phyloP scores from a whole-genome alignment of 1,140 invertebrate species.

The Drosophila nasuta region DNA sequence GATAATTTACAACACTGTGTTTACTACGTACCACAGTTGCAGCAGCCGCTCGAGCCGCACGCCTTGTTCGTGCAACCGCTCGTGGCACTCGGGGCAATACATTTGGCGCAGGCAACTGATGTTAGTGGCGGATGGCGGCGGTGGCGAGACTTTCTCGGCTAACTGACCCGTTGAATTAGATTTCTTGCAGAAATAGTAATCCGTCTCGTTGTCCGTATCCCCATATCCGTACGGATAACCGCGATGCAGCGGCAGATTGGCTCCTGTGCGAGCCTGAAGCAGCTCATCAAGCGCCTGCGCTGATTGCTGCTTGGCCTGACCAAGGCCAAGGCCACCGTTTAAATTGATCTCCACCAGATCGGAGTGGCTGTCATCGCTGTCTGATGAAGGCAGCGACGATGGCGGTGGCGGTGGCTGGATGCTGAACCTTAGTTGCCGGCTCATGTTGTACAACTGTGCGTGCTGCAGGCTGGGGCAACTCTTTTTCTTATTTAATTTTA shows the following conservation, averaged over 20 bases:
- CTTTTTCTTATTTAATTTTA: slow-evolving; percentile 48
- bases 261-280: slow-evolving; percentile 30
- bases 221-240: slow-evolving; percentile 74
- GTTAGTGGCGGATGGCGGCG: slow-evolving; percentile 62
- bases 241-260: slow-evolving; percentile 49
- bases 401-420: slow-evolving; percentile 44
- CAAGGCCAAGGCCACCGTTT: slow-evolving; percentile 39
- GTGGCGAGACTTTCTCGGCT: slow-evolving; percentile 68
- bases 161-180: slow-evolving; percentile 69
- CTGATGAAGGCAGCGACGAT: slow-evolving; percentile 25
- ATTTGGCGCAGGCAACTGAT: slow-evolving; percentile 77
- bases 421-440: slow-evolving; percentile 68
- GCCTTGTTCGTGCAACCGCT: slow-evolving; percentile 72
- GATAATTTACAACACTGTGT: background rate
- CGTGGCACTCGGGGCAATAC: slow-evolving; percentile 78
- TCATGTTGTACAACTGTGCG: slow-evolving; percentile 47
- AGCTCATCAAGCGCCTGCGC: slow-evolving; percentile 61
- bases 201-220: slow-evolving; percentile 57
- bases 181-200: slow-evolving; percentile 69
- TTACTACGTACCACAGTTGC: slow-evolving; percentile 63
- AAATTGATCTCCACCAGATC: slow-evolving; percentile 72
- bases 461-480: background rate
- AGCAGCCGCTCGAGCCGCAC: slow-evolving; percentile 73
- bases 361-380: slow-evolving; percentile 29
- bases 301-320: slow-evolving; percentile 58